phyloP scores from a whole-genome alignment of 2,113 vertebrate species.

The Rhynchomys soricoides region DNA sequence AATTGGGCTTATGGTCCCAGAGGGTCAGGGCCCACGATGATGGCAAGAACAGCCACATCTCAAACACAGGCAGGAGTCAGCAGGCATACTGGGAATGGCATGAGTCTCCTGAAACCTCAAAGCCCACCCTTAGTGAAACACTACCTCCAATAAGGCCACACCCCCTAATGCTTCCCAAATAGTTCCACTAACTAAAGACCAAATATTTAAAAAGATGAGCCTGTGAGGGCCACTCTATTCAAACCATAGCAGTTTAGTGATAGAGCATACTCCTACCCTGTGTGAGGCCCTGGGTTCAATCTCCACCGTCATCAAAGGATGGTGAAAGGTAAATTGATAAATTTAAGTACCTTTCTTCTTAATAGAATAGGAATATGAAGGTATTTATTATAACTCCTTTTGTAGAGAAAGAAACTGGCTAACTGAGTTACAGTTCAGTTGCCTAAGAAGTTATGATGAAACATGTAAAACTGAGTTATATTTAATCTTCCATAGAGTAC shows the following conservation, averaged over 20 bases:
- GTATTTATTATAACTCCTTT: neutral
- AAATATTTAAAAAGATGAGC: neutral
- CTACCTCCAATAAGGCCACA: neutral
- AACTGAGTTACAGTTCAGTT: neutral
- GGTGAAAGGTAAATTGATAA: neutral
- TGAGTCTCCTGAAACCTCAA: neutral
- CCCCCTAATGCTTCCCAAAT: neutral
- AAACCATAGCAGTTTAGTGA: neutral
- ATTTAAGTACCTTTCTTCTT: neutral
- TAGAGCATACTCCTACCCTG: neutral
- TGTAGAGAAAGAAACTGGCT: slow-evolving; percentile 22
- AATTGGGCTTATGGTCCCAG: neutral
- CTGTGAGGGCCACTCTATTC: neutral
- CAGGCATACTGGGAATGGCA: neutral
- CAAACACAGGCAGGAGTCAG: neutral
- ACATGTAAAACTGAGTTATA: slow-evolving; percentile 12
- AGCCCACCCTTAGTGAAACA: neutral
- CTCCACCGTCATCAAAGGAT: neutral
- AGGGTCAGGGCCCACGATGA: neutral
- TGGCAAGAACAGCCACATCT: neutral
- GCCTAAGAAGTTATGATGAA: slow-evolving; percentile 34
- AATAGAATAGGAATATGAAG: neutral
- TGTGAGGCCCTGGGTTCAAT: neutral
- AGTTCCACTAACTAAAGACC: neutral
- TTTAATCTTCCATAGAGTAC: slow-evolving; percentile 4